A percentile compares a stretch with the other conserved stretches of the same genome.
phyloP scores from a whole-genome alignment of 2,113 vertebrate genomes.

The Dicentrarchus labrax region DNA sequence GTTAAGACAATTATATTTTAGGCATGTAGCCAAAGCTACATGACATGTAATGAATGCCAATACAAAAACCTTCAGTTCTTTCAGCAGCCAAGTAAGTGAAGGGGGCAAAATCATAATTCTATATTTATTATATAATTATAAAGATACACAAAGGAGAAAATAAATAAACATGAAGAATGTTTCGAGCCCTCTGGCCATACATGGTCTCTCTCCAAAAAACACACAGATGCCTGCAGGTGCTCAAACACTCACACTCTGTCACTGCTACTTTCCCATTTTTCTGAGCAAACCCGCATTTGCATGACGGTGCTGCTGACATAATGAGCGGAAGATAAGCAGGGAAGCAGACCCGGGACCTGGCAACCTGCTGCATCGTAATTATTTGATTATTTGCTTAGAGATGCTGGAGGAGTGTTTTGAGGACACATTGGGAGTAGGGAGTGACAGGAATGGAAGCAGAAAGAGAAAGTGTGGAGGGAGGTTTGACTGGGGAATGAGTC shows the following conservation, averaged over 20 bases:
- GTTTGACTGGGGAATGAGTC: constrained; percentile 32
- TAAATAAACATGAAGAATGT: background rate
- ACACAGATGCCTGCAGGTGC: background rate
- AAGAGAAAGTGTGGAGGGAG: constrained; percentile 8
- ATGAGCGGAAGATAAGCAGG: constrained; percentile 48
- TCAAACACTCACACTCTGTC: constrained; percentile 16
- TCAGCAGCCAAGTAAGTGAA: background rate
- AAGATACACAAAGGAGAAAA: background rate
- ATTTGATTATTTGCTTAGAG: constrained; percentile 55
- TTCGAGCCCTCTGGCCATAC: background rate
- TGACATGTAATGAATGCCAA: background rate
- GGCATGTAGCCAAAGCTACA: background rate
- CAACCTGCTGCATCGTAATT: constrained; percentile 54
- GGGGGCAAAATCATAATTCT: background rate
- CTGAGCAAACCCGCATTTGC: constrained; percentile 32
- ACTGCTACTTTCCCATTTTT: constrained; percentile 9
- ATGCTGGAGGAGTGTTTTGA: constrained; percentile 17
- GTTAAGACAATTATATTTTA: background rate
- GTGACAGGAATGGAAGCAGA: background rate
- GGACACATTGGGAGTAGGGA: constrained; percentile 15
- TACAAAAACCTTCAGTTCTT: background rate
- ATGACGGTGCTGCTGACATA: constrained; percentile 38
- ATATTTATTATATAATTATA: background rate
- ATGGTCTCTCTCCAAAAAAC: too few species aligned
- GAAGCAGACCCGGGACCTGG: constrained; percentile 34